These are phyloP conservation scores for Acronicta aceris DNA, from an alignment of 2,888 invertebrate species.

Conservation along the genomic window DNA sequence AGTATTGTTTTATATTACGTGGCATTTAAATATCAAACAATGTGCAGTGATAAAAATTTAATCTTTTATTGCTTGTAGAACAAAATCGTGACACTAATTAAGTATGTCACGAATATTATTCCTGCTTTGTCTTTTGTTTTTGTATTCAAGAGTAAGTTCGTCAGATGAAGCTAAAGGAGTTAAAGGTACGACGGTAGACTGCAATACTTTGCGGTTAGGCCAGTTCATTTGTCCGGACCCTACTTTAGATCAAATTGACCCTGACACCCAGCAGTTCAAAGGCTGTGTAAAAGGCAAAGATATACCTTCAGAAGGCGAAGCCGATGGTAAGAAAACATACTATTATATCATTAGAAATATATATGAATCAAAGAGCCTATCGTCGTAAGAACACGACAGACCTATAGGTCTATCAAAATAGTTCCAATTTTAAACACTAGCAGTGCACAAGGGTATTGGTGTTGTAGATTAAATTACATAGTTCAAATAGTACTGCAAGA, in stretches of 20 bases:
- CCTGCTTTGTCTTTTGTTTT: conserved; percentile 60
- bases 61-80: background rate
- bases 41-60: conserved; percentile 8
- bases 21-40: background rate
- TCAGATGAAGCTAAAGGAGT: conserved; percentile 76
- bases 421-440: too few species aligned
- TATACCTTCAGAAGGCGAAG: conserved; percentile 91
- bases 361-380: too few species aligned
- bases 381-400: background rate
- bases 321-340: conserved; percentile 91
- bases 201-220: conserved; percentile 92
- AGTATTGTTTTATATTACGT: background rate
- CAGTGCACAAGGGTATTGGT: too few species aligned
- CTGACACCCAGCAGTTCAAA: conserved; percentile 95
- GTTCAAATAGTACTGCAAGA: too few species aligned
- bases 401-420: background rate
- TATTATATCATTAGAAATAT: background rate
- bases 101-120: conserved; percentile 44
- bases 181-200: conserved; percentile 87
- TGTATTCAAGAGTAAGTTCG: conserved; percentile 60
- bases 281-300: conserved; percentile 91
- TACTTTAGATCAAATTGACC: conserved; percentile 93
- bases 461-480: too few species aligned
- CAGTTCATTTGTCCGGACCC: conserved; percentile 96
- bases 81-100: background rate